These are phyloP conservation scores for Drosophila teissieri DNA, from an alignment of 1,140 invertebrate species.

Conservation along the genomic window DNA sequence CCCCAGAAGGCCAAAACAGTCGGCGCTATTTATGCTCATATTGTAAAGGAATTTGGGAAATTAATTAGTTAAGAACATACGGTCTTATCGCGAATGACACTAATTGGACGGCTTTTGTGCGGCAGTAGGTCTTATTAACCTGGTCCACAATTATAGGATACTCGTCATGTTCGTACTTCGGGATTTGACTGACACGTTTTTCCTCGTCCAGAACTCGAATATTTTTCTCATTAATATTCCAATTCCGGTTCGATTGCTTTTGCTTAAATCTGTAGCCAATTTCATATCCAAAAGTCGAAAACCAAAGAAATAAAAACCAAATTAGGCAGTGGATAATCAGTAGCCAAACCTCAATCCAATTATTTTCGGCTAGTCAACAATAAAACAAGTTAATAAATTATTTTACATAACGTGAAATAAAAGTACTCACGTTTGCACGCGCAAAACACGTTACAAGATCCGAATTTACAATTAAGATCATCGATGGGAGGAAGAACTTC, in stretches of 20 bases:
- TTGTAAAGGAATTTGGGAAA: background rate
- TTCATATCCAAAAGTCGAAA: background rate
- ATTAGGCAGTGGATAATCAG: slow-evolving; percentile 1
- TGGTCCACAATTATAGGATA: slow-evolving; percentile 13
- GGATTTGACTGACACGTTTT: background rate
- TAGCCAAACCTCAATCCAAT: slow-evolving; percentile 3
- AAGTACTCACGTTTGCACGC: background rate
- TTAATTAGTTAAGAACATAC: slow-evolving; percentile 81
- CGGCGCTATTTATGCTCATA: slow-evolving; percentile 55
- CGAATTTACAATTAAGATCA: background rate
- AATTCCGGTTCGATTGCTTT: background rate
- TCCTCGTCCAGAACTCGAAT: background rate
- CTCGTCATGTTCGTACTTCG: background rate
- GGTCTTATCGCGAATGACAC: slow-evolving; percentile 68
- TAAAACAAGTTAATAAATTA: background rate
- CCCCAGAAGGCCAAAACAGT: slow-evolving; percentile 96
- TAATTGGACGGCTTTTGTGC: background rate
- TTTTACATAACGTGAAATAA: background rate
- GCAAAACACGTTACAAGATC: background rate
- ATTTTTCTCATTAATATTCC: background rate
- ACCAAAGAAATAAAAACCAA: slow-evolving; percentile 4
- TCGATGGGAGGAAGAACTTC: slow-evolving; percentile 1
- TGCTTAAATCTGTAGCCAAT: background rate
- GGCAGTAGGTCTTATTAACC: slow-evolving; percentile 1
- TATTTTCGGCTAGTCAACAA: background rate